Evolutionary conservation across 2,113 vertebrate species (phyloP), one percentile per base, ranked within the genome.

Genomic region (Microtus richardsoni): DNA sequence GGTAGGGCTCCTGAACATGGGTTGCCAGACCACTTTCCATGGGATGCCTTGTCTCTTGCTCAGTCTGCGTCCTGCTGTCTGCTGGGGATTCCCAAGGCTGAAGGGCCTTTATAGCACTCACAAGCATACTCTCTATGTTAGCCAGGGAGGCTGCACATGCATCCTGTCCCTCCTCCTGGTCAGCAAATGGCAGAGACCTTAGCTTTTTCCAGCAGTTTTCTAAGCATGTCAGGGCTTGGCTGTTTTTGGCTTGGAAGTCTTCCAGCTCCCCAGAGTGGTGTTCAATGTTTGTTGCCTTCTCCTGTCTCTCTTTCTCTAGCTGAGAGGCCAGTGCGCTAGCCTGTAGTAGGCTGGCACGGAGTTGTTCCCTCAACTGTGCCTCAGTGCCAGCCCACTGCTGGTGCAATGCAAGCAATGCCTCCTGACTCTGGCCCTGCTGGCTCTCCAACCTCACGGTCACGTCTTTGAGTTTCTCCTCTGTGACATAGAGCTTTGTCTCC

Each of bases 381-480:
- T 99, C 99, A 0, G 98, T 98, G 96, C 96, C 96, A 1, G 98
- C 98, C 98, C 98, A 99, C 87, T 99, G 98, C 41, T 98, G 98
- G 93, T 99, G 99, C 44, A 98, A 97, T 2, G 97, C 97, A 0
- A 99, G 97, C 33, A 98, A 91, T 0, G 98, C 98, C 71, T 99
- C 99, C 74, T 98, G 97, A 92, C 98, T 99, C 39, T 97, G 97
- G 80, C 98, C 98, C 0, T 98, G 98, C 79, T 99, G 99, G 88
- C 99, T 99, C 80, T 99, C 99, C 13, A 99, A 98, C 92, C 98
- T 99, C 87, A 99, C 98, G 0, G 99, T 99, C 21, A 99, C 99
- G 5, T 99, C 98, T 97, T 99, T 99, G 66, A 99, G 99, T 92
- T 99, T 99, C 28, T 99, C 99, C 95, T 99, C 99, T 0, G 99